phyloP scores from a whole-genome alignment of 2,113 vertebrate species.

The Sphyrna mokarran region DNA sequence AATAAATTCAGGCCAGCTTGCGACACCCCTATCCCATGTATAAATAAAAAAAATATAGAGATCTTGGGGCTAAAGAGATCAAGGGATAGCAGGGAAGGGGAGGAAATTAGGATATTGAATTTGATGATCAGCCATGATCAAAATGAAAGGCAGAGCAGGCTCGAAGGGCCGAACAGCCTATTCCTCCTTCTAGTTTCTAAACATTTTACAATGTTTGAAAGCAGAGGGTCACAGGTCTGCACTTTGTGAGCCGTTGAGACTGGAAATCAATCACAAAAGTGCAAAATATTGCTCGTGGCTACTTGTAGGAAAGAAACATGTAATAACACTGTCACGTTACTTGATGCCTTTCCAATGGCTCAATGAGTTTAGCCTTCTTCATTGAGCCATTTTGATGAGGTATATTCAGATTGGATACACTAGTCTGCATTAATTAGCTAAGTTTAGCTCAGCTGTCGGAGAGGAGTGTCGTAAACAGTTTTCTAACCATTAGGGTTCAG shows the following conservation, averaged over 20 bases:
- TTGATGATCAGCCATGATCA: no score
- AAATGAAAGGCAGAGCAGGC: no score
- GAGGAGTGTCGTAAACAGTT: no score
- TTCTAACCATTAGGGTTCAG: not conserved
- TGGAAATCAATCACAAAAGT: not conserved
- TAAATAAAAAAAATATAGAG: no score
- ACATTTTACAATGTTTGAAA: not conserved
- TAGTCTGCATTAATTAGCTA: not conserved
- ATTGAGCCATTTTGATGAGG: not conserved
- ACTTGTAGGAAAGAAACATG: not conserved
- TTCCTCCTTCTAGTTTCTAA: no score
- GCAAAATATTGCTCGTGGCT: not conserved
- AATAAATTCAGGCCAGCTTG: no score
- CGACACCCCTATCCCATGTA: no score
- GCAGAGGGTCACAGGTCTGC: not conserved
- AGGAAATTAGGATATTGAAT: no score
- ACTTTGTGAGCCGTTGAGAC: not conserved
- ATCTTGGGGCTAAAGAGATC: no score
- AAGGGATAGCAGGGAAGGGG: no score
- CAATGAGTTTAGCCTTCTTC: not conserved
- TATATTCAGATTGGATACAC: not conserved
- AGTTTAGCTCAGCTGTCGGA: not conserved
- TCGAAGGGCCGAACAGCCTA: no score
- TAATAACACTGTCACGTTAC: not conserved
- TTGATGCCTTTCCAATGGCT: not conserved